Base-by-base conservation (phyloP, 2,888 invertebrate species). In the Apodemia hepburni region DNA sequence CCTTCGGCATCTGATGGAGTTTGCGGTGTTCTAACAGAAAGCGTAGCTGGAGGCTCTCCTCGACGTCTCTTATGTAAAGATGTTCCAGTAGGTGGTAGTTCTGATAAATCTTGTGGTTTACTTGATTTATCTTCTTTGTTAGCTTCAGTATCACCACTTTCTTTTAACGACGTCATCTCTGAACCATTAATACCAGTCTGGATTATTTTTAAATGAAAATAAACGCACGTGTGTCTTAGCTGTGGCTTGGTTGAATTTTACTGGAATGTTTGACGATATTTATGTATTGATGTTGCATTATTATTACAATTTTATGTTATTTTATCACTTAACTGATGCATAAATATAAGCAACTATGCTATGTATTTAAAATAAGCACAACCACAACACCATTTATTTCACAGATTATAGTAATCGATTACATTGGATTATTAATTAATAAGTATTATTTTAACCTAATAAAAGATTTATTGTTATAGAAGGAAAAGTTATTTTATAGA, bases 151-250 rank as follows among this genome's bases (percentile, higher is more conserved):
- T 86, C 87, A 82, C 72, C 69, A 65, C 73, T 79, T 72, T 87
- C 87, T 73, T 77, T 82, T 35, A 73, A 73, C 79, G 87, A 86
- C 79, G 85, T 84, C 89, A 89, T 90, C 59, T 59, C 72, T 74
- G 70, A 71, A 73, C 74, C 70, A 74, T 69, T 62, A 61, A 71
- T 51, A 12, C 18, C 51, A 77, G 79, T 81, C 80, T 78, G 71
- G 70, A 72, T 78, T 87, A 88, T 88, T 85, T 85, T 83, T 86
- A 84, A 81, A 82, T 82, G 80, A 85, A 85, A 88, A 89, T 85
- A 84, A 82, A 81, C 77, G 79, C 86, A 87, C 84, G 85, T 85
- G 88, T 78, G 74, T 60, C 38, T 38, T 64, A 71, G 71, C 72
- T 71, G 68, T 65, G 72, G 74, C 73, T 69, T 70, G 70, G 71